Base-by-base conservation (phyloP, 2,797 vertebrate genomes). In the Neomorphus geoffroyi region DNA sequence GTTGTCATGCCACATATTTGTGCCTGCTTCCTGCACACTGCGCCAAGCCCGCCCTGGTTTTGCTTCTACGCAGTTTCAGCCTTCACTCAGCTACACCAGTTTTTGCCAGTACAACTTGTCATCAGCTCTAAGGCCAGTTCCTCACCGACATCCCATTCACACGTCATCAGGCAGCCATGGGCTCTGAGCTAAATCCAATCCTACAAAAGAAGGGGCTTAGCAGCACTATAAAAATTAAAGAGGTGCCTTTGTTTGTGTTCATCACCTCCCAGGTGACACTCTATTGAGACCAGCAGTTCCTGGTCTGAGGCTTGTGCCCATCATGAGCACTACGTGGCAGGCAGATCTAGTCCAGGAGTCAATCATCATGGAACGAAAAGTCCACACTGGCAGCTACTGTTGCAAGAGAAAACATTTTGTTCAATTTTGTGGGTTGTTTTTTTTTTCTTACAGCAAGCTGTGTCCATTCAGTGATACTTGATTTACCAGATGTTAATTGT, bases 31-130 rank as follows among this genome's bases (percentile, higher is more conserved):
- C 87, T 88, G 54, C 88, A 57, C 37, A 30, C 33, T 39, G 37
- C 0, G 10, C 87, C 88, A 92, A 83, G 46, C 28, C 45, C 7
- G n/a, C 88, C 80, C 70, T 82, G 33, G 50, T 71, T 94, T 88
- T 92, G 56, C 71, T 77, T 56, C 78, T 80, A 13, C 0, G 0
- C 0, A 0, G 60, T 92, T 95, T 94, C 88, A 86, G 48, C 41
- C 90, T 90, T 94, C 93, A 82, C 56, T 96, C 90, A 90, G 71
- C 78, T 67, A 23, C 64, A 67, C 67, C 88, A 82, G 37, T 10
- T 90, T 92, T 80, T 92, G 86, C 90, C 90, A 93, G 92, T 56
- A 78, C 71, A 89, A 37, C 80, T 80, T 95, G 93, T 96, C 94
- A 96, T 96, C 95, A 85, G 71, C 75, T 94, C 67, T 64, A 85